These are phyloP conservation scores for Crenichthys baileyi DNA, from an alignment of 2,797 vertebrate species.

Conservation along the genomic window DNA sequence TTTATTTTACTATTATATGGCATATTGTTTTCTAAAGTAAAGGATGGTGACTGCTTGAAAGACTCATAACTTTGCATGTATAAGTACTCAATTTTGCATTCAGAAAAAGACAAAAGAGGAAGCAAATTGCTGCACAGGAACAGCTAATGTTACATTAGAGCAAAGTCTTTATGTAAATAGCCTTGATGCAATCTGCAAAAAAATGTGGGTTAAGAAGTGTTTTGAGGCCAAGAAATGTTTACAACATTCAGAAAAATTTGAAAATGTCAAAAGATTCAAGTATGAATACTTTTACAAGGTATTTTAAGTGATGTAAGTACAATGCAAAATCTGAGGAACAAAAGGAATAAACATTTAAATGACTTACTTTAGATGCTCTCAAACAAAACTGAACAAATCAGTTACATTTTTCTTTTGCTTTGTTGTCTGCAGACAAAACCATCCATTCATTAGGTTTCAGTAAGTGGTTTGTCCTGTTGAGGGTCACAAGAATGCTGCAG, in stretches of 20 bases:
- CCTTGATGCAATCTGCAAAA: not conserved
- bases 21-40: not conserved
- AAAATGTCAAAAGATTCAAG: no score
- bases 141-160: not conserved
- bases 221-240: not conserved
- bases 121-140: not conserved
- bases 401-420: not conserved
- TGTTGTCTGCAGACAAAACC: not conserved
- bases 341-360: not conserved
- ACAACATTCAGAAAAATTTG: not conserved
- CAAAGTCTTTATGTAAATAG: not conserved
- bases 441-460: not conserved
- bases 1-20: not conserved
- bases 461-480: not conserved
- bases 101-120: not conserved
- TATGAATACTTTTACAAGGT: not conserved
- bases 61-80: not conserved
- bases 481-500: not conserved
- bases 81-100: not conserved
- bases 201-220: not conserved
- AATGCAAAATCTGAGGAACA: not conserved
- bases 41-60: not conserved
- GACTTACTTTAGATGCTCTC: not conserved
- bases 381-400: not conserved
- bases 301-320: not conserved